phyloP scores from a whole-genome alignment of 2,797 vertebrate genomes.

The Xyrichtys novacula region DNA sequence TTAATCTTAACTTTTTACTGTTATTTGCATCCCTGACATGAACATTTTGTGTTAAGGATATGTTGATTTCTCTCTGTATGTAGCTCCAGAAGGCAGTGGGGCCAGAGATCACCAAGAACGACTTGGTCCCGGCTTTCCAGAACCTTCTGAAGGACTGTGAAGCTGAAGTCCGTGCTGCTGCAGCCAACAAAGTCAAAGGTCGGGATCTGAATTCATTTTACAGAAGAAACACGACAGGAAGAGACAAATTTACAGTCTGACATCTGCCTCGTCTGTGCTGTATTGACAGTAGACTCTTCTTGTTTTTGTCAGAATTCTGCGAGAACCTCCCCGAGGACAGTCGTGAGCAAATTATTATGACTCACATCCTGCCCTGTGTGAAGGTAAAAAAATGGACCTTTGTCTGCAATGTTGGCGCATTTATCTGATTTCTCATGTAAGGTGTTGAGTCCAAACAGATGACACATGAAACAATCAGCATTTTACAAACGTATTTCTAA shows the following conservation, averaged over 20 bases:
- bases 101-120: slow-evolving; percentile 91
- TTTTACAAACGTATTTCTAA: no score
- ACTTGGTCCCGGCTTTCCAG: slow-evolving; percentile 90
- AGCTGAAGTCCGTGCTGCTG: slow-evolving; percentile 89
- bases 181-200: slow-evolving; percentile 93
- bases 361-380: slow-evolving; percentile 90
- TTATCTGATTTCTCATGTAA: no score
- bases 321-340: slow-evolving; percentile 90
- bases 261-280: neutral
- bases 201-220: neutral
- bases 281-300: neutral
- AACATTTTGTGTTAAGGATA: neutral
- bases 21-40: no score
- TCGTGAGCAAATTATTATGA: slow-evolving; percentile 91
- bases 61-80: slow-evolving; percentile 19
- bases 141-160: slow-evolving; percentile 91
- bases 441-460: no score
- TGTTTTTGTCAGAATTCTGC: slow-evolving; percentile 84
- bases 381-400: slow-evolving; percentile 81
- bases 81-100: slow-evolving; percentile 91
- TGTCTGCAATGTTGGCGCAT: slow-evolving; percentile 3
- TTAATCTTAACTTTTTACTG: neutral
- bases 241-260: no score
- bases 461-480: no score
- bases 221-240: neutral